Base-by-base conservation (phyloP, 2,113 vertebrate species). In the Collichthys lucidus region DNA sequence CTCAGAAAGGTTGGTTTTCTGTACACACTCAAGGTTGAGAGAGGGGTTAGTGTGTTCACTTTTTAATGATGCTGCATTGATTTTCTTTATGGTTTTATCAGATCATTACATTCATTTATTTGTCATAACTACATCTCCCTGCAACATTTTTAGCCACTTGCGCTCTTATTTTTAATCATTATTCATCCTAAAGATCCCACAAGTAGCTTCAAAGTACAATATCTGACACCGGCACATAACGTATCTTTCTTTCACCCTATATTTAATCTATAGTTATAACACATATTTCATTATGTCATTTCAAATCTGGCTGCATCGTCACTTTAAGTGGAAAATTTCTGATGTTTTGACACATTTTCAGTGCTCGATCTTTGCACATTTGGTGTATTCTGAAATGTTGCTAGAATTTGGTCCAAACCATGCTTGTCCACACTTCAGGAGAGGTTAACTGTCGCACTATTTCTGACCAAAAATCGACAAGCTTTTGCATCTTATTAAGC, bases 1-100 rank as follows among this genome's bases (percentile, higher is more conserved):
- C 40, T 76, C 64, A 80, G 46, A 77, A 76, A 92, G 90, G 90
- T 91, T 74, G 22, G 91, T 89, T 77, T 77, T 49, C 31, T 79
- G 56, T 46, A n/a, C 29, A 59, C 17, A 52, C 6, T 77, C 17
- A 22, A 35, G 14, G 22, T 55, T n/a, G 16, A 70, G n/a, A 61
- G 10, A 70, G 16, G 29, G 11, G 42, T 63, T 40, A 49, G 52
- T 64, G 10, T 62, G 20, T 42, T 66, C 31, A 22, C 15, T 29
- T 67, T 57, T 47, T 19, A 55, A 3, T 53, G 50, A n/a, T 42
- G 2, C 42, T 52, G 46, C 31, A 24, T 46, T 3, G 4, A 44
- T 52, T 19, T 24, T 24, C 22, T n/a, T n/a, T 11, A 26, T 12
- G 12, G 7, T 17, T 56, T 56, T 20, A 22, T 57, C 9, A 50